phyloP scores from a whole-genome alignment of 2,888 invertebrate species.

The Thelaira solivaga region DNA sequence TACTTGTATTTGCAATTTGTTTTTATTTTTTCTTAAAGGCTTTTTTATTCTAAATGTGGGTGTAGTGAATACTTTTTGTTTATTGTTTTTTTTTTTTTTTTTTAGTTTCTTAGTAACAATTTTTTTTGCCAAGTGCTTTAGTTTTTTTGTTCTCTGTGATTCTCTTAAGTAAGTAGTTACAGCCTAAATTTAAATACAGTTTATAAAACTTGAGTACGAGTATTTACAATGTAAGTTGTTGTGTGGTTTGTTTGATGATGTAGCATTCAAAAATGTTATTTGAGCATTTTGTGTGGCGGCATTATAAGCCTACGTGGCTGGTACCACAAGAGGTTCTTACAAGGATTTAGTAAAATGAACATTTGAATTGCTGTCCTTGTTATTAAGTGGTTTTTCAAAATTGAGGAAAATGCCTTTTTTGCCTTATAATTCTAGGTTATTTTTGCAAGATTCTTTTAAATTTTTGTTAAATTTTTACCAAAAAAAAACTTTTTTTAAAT shows the following conservation, averaged over 20 bases:
- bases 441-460: not conserved
- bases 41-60: constrained; percentile 2
- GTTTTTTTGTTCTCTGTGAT: not conserved
- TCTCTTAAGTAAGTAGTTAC: constrained; percentile 13
- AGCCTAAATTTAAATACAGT: constrained; percentile 35
- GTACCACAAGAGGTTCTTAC: not conserved
- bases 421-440: not conserved
- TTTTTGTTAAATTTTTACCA: not conserved
- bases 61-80: constrained; percentile 1
- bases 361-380: constrained; percentile 28
- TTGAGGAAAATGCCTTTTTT: constrained; percentile 10
- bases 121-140: constrained; percentile 29
- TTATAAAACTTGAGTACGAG: not conserved
- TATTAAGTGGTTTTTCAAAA: constrained; percentile 16
- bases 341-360: constrained; percentile 35
- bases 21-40: not conserved
- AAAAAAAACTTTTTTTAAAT: not conserved
- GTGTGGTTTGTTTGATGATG: not conserved
- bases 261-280: not conserved
- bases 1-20: not conserved
- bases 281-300: constrained; percentile 7
- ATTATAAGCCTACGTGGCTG: not conserved
- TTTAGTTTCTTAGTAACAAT: constrained; percentile 4
- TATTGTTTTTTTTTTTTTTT: constrained; percentile 28
- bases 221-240: no score